Percentiles rank a stretch among this genome's conserved stretches.
Evolutionary conservation across 2,113 vertebrate species (phyloP).

Genomic region (Dryoscopus gambensis): DNA sequence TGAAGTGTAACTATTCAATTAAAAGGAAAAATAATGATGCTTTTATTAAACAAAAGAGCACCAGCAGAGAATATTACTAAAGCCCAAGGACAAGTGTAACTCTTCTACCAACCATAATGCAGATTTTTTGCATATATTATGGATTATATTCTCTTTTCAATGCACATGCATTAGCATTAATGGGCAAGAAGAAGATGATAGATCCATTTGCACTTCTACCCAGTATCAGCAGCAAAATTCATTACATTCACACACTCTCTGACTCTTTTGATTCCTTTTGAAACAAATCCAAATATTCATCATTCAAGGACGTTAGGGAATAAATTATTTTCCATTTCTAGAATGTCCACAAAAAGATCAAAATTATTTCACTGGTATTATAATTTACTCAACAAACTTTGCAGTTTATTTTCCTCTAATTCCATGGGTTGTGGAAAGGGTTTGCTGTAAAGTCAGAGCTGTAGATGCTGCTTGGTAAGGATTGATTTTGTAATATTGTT

Average conservation of each 20-base stretch:
- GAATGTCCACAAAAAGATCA: conserved; percentile 31
- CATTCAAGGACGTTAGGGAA: not conserved
- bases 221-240: not conserved
- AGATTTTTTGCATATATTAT: conserved; percentile 25
- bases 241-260: not conserved
- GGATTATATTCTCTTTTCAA: not conserved
- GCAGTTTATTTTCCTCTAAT: not conserved
- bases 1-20: conserved; percentile 51
- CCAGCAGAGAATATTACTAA: not conserved
- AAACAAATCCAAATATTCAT: conserved; percentile 45
- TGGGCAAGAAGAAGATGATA: not conserved
- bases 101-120: not conserved
- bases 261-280: conserved; percentile 1
- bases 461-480: not conserved
- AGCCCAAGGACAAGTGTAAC: conserved; percentile 21
- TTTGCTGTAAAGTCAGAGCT: not conserved
- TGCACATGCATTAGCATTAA: conserved; percentile 50
- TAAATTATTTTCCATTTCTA: conserved; percentile 29
- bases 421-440: not conserved
- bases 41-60: conserved; percentile 53
- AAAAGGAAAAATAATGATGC: conserved; percentile 57
- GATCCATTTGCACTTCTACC: conserved; percentile 20
- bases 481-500: not conserved
- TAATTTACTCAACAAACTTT: conserved; percentile 25
- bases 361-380: conserved; percentile 30